A percentile compares a stretch with the other conserved stretches of the same genome.
Conservation (phyloP, 2,888 invertebrate species). For the Patella depressa region DNA sequence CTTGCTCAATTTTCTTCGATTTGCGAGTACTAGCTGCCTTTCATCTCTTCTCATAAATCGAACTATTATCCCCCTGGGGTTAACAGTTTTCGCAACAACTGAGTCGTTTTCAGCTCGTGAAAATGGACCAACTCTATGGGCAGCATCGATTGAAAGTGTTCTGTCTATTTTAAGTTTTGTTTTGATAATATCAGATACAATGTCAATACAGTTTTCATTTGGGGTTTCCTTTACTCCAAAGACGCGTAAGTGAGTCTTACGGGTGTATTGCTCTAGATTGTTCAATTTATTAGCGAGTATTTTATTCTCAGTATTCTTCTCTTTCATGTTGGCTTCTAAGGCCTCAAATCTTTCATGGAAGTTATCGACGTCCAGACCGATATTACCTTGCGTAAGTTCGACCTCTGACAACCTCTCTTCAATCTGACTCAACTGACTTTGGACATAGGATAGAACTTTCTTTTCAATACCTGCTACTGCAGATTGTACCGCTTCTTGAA, state of each 20-base stretch:
- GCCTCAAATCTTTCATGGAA: not conserved
- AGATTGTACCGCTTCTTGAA: not conserved
- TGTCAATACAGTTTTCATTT: constrained; percentile 3
- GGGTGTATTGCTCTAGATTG: not conserved
- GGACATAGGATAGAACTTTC: not conserved
- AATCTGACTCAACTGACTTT: not conserved
- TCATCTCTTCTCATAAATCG: not conserved
- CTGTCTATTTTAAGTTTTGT: not conserved
- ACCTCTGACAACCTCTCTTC: not conserved
- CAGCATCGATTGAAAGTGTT: not conserved
- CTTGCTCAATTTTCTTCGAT: not conserved
- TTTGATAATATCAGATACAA: not conserved
- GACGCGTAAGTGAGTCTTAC: not conserved
- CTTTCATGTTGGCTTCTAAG: not conserved
- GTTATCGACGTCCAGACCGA: not conserved
- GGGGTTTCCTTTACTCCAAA: not conserved
- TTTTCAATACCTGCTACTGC: not conserved
- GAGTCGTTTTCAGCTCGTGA: not conserved
- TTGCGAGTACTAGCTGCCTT: not conserved
- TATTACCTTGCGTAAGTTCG: not conserved
- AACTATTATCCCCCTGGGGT: not conserved
- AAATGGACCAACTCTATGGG: not conserved
- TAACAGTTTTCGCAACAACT: not conserved
- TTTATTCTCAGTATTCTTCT: not conserved
- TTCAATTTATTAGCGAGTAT: not conserved